Evolutionary conservation across 2,797 vertebrate genomes (phyloP).

Genomic region (Coreius guichenoti): DNA sequence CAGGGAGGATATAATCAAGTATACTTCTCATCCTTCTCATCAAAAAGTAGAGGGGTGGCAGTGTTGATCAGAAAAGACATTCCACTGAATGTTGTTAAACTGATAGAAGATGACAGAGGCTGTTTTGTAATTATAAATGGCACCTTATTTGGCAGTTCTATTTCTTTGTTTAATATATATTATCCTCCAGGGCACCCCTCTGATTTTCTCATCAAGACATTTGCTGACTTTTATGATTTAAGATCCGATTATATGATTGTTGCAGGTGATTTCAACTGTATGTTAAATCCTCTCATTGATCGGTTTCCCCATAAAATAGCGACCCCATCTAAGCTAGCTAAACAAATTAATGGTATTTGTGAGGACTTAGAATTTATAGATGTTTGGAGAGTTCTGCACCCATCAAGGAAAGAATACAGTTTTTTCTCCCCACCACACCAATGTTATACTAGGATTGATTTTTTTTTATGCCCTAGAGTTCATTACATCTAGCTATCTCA

Average conservation of each 20-base stretch:
- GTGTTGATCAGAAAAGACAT: neutral
- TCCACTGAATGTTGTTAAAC: neutral
- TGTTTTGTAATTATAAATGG: neutral
- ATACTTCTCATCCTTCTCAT: neutral
- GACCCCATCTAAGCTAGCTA: neutral
- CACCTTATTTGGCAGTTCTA: neutral
- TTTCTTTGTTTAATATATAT: neutral
- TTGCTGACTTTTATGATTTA: neutral
- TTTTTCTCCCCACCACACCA: constrained; percentile 8
- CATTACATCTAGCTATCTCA: neutral
- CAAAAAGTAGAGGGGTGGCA: neutral
- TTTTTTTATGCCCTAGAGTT: neutral
- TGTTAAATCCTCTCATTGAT: neutral
- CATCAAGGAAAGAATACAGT: neutral
- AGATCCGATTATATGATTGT: neutral
- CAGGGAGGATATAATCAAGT: neutral
- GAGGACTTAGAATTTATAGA: neutral
- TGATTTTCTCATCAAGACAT: neutral
- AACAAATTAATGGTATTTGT: neutral
- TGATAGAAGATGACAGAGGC: neutral
- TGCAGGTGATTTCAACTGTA: neutral
- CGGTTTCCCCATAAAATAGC: neutral
- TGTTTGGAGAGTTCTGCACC: neutral
- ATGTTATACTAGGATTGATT: neutral
- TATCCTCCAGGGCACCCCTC: neutral